Evolutionary conservation across 2,113 vertebrate genomes (phyloP).

Genomic region (Megalops atlanticus): DNA sequence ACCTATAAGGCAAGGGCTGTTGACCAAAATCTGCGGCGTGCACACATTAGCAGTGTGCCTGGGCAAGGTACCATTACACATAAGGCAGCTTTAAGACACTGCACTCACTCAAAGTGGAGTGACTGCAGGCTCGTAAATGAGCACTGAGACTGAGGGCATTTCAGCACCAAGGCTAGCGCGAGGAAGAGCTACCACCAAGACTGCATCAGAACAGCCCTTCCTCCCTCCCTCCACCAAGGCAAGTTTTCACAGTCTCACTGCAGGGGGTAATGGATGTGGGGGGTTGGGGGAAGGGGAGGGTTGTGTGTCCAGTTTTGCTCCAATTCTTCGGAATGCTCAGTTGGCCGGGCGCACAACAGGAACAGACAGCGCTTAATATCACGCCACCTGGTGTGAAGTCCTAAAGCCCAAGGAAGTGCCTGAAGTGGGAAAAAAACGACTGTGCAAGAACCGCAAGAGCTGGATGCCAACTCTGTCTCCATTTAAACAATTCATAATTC

Average conservation of each 20-base stretch:
- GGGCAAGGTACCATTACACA: not conserved
- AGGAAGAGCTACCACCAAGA: not conserved
- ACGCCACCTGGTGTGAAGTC: not conserved
- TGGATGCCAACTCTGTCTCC: no score
- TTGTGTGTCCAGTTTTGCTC: not conserved
- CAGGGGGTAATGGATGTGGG: not conserved
- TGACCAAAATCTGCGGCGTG: no score
- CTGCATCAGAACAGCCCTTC: not conserved
- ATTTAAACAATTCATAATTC: not conserved
- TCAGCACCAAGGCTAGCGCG: slow-evolving; percentile 36
- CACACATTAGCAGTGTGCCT: not conserved
- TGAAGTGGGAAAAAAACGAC: no score
- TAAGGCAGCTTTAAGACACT: not conserved
- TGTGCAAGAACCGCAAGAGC: no score
- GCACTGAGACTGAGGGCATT: not conserved
- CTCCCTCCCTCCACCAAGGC: not conserved
- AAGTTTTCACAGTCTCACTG: not conserved
- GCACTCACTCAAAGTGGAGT: not conserved
- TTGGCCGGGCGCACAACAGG: not conserved
- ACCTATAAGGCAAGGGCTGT: no score
- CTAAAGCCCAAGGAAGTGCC: not conserved
- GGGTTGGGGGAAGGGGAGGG: not conserved
- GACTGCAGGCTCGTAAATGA: not conserved
- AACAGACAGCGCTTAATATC: not conserved
- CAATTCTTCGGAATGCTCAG: not conserved